These are phyloP conservation scores for Fulmarus glacialis DNA, from an alignment of 2,113 vertebrate species.

Conservation along the genomic window DNA sequence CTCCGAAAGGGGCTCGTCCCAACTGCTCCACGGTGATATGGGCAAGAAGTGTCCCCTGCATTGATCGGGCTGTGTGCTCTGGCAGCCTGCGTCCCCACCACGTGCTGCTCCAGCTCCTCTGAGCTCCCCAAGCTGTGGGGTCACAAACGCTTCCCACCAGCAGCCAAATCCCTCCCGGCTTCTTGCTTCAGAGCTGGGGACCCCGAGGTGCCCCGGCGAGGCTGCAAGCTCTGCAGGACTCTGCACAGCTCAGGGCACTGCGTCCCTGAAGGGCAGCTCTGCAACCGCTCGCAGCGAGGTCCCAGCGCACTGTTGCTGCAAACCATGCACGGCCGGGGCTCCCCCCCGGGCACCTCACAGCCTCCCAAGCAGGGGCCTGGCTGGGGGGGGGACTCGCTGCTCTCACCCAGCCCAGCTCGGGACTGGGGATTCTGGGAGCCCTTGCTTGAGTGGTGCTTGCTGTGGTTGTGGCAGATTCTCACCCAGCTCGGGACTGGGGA, in stretches of 20 bases:
- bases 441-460: rapidly evolving
- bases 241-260: not conserved
- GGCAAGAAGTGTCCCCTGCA: not conserved
- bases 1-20: rapidly evolving
- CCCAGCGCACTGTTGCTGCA: not conserved
- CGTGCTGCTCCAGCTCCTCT: not conserved
- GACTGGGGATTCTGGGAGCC: not conserved
- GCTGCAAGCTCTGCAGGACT: not conserved
- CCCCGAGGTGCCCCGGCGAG: rapidly evolving
- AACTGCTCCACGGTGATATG: rapidly evolving
- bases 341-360: not conserved
- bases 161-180: not conserved
- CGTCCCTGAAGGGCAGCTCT: not conserved
- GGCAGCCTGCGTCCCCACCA: not conserved
- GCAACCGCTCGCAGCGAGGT: not conserved
- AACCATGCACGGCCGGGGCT: rapidly evolving
- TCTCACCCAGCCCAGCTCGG: not conserved
- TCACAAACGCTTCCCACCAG: not conserved
- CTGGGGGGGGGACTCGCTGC: not conserved
- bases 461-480: no score
- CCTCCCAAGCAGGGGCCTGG: not conserved
- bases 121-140: not conserved
- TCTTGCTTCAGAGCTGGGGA: not conserved
- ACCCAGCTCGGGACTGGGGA: not conserved
- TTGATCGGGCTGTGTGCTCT: not conserved